phyloP scores from a whole-genome alignment of 2,113 vertebrate species.

The Saiga tatarica region DNA sequence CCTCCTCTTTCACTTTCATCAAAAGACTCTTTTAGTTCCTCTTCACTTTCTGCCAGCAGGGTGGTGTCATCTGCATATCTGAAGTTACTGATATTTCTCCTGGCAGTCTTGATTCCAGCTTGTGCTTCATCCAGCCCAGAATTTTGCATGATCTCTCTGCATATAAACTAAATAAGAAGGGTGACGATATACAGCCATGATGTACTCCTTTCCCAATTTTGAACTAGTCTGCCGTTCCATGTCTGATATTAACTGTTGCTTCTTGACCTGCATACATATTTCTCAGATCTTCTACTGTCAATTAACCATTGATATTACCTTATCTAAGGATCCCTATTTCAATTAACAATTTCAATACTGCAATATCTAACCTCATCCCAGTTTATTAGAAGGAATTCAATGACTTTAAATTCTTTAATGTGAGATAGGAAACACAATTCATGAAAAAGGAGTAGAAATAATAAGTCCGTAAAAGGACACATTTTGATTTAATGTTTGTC shows the following conservation, averaged over 20 bases:
- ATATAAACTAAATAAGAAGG: not conserved
- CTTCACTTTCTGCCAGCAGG: not conserved
- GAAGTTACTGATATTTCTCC: not conserved
- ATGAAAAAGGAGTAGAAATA: not conserved
- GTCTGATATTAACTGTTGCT: not conserved
- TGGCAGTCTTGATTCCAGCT: not conserved
- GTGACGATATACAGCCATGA: not conserved
- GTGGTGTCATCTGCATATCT: not conserved
- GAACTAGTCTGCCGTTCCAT: not conserved
- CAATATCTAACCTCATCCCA: not conserved
- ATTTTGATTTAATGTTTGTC: not conserved
- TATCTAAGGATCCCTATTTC: not conserved
- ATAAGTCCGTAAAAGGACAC: not conserved
- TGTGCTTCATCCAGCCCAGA: not conserved
- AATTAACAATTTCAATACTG: not conserved
- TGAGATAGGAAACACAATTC: not conserved
- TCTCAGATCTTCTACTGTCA: not conserved
- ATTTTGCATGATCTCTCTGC: not conserved
- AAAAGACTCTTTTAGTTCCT: not conserved
- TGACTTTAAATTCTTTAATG: not conserved
- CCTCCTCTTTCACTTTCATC: not conserved
- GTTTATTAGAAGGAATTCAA: not conserved
- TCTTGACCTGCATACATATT: not conserved
- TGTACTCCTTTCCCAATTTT: not conserved
- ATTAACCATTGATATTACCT: not conserved